A percentile compares a stretch with the other conserved stretches of the same genome.
phyloP scores from a whole-genome alignment of 1,140 invertebrate species.

The Copidosoma floridanum region DNA sequence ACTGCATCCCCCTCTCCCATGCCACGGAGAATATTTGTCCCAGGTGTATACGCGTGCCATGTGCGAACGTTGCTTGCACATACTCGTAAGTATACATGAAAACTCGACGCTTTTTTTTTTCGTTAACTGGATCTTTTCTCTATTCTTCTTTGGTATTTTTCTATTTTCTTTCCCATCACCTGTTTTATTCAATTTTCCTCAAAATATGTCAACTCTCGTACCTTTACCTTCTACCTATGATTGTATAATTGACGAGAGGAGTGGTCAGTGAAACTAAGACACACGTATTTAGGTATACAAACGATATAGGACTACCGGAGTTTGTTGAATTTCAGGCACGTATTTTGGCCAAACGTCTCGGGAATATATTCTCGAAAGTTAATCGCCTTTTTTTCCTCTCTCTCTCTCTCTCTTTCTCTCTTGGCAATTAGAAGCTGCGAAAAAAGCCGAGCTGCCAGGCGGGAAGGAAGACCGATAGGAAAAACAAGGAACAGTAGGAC shows the following conservation, averaged over 20 bases:
- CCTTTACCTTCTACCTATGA: neutral
- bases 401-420: no score
- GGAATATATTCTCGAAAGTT: constrained; percentile 23
- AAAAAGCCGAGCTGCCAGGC: no score
- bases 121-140: no score
- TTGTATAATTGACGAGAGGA: no score
- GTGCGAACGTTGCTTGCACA: neutral
- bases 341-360: constrained; percentile 18
- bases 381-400: constrained; percentile 18
- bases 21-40: constrained; percentile 15
- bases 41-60: constrained; percentile 2
- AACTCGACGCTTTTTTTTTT: neutral
- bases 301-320: no score
- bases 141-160: no score
- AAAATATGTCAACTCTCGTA: no score
- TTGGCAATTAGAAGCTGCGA: no score
- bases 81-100: neutral
- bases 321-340: constrained; percentile 22
- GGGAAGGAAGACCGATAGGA: no score
- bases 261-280: no score
- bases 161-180: neutral
- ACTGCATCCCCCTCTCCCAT: neutral
- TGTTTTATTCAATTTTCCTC: neutral
- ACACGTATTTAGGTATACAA: no score
- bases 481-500: no score